These are phyloP conservation scores for Columba guinea DNA, from an alignment of 2,797 vertebrate genomes.

Conservation along the genomic window DNA sequence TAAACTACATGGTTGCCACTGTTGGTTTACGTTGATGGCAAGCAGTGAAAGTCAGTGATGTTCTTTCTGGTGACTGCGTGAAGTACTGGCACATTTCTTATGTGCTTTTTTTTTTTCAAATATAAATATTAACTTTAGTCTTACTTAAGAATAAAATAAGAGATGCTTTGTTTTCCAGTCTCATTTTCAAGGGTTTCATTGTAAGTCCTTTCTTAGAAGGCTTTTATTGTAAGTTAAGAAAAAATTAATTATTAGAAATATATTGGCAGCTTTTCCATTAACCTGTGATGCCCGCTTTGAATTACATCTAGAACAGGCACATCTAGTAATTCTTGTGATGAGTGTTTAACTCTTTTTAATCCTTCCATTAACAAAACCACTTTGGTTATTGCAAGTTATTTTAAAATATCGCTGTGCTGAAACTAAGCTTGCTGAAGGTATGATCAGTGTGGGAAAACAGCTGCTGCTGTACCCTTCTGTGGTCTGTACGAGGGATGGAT, in stretches of 20 bases:
- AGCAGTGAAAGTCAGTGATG: neutral
- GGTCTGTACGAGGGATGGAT: neutral
- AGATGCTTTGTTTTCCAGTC: neutral
- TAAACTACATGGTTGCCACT: neutral
- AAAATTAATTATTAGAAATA: neutral
- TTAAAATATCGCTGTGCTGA: neutral
- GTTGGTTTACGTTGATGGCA: neutral
- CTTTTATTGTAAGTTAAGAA: neutral
- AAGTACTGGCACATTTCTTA: neutral
- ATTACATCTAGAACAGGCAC: neutral
- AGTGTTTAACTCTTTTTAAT: slow-evolving; percentile 25
- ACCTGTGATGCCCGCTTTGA: slow-evolving; percentile 22
- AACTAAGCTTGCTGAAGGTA: neutral
- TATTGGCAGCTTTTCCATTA: slow-evolving; percentile 41
- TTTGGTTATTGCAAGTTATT: neutral
- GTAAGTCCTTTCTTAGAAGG: neutral
- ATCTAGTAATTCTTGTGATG: neutral
- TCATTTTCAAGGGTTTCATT: neutral
- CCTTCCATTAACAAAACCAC: neutral
- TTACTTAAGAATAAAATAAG: neutral
- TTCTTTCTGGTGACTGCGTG: neutral
- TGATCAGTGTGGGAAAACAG: neutral
- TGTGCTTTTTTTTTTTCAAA: neutral
- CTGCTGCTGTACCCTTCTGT: neutral
- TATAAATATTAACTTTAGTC: neutral